phyloP scores from a whole-genome alignment of 2,888 invertebrate species.

The Tetragonula carbonaria region DNA sequence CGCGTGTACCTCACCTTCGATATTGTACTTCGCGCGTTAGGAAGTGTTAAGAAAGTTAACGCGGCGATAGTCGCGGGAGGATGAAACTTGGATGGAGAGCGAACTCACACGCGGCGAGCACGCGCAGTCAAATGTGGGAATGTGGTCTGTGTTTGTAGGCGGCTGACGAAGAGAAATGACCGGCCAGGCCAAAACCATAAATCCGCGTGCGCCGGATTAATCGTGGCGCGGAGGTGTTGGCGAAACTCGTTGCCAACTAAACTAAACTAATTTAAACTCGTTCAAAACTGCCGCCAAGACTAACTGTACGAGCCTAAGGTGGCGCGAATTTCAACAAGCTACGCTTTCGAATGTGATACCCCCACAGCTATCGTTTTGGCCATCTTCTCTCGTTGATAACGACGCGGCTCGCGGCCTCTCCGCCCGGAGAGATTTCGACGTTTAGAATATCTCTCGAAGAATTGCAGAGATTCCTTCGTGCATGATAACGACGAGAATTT shows the following conservation, averaged over 20 bases:
- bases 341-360: neutral
- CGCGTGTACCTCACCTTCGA: neutral
- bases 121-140: conserved; percentile 53
- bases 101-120: conserved; percentile 52
- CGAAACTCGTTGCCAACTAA: conserved; percentile 81
- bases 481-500: neutral
- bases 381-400: neutral
- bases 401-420: too few species aligned
- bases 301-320: conserved; percentile 54
- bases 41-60: conserved; percentile 36
- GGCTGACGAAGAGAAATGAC: conserved; percentile 81
- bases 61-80: conserved; percentile 26
- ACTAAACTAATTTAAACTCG: conserved; percentile 83
- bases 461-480: neutral
- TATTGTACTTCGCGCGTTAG: neutral
- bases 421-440: too few species aligned
- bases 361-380: neutral
- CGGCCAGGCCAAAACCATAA: conserved; percentile 77
- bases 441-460: neutral
- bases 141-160: conserved; percentile 58
- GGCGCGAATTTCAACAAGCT: conserved; percentile 49
- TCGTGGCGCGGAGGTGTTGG: conserved; percentile 71
- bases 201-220: conserved; percentile 80
- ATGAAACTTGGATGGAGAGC: conserved; percentile 16
- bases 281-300: conserved; percentile 74